Base-by-base conservation (phyloP, 2,797 vertebrate species). In the Premnoplex brunnescens region DNA sequence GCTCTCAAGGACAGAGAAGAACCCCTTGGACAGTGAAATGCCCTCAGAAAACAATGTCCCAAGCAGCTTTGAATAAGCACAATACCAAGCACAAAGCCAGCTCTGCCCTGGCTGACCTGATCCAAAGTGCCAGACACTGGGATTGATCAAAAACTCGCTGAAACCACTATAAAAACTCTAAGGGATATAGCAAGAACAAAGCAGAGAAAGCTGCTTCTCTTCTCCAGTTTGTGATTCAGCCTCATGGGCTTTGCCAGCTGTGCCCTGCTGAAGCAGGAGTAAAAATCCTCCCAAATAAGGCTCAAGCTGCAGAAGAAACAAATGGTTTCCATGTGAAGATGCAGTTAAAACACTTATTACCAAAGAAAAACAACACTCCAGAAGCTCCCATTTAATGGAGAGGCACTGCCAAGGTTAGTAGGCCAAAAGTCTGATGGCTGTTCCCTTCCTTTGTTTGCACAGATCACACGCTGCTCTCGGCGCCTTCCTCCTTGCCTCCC, bases 201-300 rank as follows among this genome's bases (percentile, higher is more conserved):
- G 51, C 48, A 79, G 49, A 44, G 41, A 77, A 52, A 55, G 89
- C 39, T 68, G 60, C 34, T 68, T 68, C 64, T 83, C 58, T 72
- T 66, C 67, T 74, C 69, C 48, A 62, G 0, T 64, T 81, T 90
- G 51, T 88, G 77, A 64, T 82, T 59, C 60, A 83, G 71, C 63
- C 46, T 91, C 80, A n/a, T 20, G 62, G 69, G 69, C 62, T 95
- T 81, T 72, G 58, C 67, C 64, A 85, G 66, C 80, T 88, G 67
- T 72, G 55, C 76, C 67, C 49, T 88, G 62, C 48, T 54, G 41
- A 67, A 89, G 64, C 44, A 91, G 52, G 69, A 86, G 44, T 12
- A 62, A 80, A 90, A 93, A 56, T 39, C 58, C 64, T 94, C 87
- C 89, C 78, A 88, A 89, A 84, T 58, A 91, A 85, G 43, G 73